Conservation (phyloP, 2,888 invertebrate species). For the Itoplectis maculator region DNA sequence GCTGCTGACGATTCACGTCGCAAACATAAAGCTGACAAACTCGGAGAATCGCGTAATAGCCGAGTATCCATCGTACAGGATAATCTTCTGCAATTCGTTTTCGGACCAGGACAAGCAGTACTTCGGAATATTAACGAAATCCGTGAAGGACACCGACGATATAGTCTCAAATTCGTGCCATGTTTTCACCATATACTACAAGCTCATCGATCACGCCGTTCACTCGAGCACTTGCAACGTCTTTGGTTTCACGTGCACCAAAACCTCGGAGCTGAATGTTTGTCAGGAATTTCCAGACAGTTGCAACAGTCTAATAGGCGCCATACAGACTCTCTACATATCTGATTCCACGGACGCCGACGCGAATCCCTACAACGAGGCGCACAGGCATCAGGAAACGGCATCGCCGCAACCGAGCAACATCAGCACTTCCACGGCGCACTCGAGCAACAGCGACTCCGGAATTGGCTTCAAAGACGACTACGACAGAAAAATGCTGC, state of each 20-base stretch:
- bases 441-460: constrained; percentile 97
- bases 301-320: constrained; percentile 88
- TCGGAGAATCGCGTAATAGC: constrained; percentile 92
- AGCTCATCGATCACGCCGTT: constrained; percentile 92
- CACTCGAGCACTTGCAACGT: constrained; percentile 93
- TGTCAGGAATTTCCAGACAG: constrained; percentile 96
- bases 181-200: constrained; percentile 96
- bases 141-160: constrained; percentile 86
- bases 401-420: constrained; percentile 93
- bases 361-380: constrained; percentile 66
- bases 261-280: constrained; percentile 90
- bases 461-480: constrained; percentile 98
- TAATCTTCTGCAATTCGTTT: constrained; percentile 95
- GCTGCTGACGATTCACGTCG: constrained; percentile 93
- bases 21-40: constrained; percentile 92
- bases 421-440: constrained; percentile 91
- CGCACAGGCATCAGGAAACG: constrained; percentile 70
- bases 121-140: constrained; percentile 96
- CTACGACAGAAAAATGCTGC: constrained; percentile 91
- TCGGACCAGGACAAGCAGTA: constrained; percentile 96
- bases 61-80: constrained; percentile 93
- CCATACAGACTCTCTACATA: constrained; percentile 86
- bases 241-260: constrained; percentile 94
- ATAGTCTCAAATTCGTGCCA: constrained; percentile 95
- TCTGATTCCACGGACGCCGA: constrained; percentile 79